These are phyloP conservation scores for Tiaroga cobitis DNA, from an alignment of 2,797 vertebrate species.

Conservation along the genomic window DNA sequence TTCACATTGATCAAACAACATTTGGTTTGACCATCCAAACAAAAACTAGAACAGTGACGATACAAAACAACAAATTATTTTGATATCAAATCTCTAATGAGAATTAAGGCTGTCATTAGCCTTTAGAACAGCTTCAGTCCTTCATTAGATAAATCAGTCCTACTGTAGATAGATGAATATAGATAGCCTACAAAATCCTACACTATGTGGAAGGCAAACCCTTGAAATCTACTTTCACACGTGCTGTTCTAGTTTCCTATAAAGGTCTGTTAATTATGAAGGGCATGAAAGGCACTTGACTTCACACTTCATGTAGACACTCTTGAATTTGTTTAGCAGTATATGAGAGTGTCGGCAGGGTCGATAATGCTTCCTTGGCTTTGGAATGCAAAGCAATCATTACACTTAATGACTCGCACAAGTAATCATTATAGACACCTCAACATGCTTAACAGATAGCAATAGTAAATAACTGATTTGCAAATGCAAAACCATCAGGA, in stretches of 20 bases:
- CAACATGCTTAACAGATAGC: not conserved
- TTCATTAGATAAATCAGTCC: not conserved
- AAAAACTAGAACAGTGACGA: not conserved
- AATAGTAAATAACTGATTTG: constrained; percentile 14
- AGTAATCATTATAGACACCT: constrained; percentile 9
- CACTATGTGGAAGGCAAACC: not conserved
- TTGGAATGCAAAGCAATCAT: constrained; percentile 17
- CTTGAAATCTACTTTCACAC: not conserved
- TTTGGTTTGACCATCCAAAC: not conserved
- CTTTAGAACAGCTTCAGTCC: not conserved
- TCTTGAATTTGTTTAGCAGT: constrained; percentile 20
- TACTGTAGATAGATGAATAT: not conserved
- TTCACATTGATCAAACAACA: not conserved
- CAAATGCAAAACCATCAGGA: constrained; percentile 24
- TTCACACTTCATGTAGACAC: constrained; percentile 19
- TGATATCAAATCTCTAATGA: not conserved
- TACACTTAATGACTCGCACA: not conserved
- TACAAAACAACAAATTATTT: not conserved
- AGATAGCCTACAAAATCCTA: not conserved
- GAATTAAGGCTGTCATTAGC: not conserved
- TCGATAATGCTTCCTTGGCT: constrained; percentile 10
- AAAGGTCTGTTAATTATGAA: constrained; percentile 22
- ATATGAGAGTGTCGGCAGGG: not conserved
- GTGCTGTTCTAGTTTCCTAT: not conserved
- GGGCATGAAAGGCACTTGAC: constrained; percentile 17